These are phyloP conservation scores for Procambarus clarkii DNA, from an alignment of 1,140 invertebrate species.

Conservation along the genomic window DNA sequence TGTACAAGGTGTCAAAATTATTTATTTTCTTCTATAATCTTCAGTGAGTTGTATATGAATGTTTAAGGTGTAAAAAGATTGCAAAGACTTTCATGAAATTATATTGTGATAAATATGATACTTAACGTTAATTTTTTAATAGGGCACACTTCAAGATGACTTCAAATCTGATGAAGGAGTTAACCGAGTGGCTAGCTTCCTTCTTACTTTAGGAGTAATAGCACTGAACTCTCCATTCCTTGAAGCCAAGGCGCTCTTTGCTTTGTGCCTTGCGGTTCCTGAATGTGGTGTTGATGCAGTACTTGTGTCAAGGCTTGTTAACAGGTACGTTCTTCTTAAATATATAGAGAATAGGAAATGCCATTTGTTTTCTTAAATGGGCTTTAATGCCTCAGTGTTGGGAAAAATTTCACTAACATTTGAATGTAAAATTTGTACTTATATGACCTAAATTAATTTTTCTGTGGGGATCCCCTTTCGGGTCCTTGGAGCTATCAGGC, in stretches of 20 bases:
- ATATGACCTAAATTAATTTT: too few relatives aligned
- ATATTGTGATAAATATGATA: background rate
- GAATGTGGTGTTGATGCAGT: background rate
- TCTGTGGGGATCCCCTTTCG: too few relatives aligned
- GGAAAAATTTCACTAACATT: too few relatives aligned
- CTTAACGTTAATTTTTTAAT: background rate
- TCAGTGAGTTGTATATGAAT: background rate
- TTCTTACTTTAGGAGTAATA: slow-evolving; percentile 29
- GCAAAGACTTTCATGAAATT: background rate
- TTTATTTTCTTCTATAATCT: too few relatives aligned
- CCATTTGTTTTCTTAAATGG: too few relatives aligned
- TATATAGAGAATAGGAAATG: too few relatives aligned
- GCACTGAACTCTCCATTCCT: slow-evolving; percentile 30
- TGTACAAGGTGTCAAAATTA: too few relatives aligned
- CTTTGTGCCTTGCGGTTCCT: slow-evolving; percentile 11
- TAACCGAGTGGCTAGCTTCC: slow-evolving; percentile 12
- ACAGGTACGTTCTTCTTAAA: slow-evolving; percentile 4
- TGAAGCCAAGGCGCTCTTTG: slow-evolving; percentile 29
- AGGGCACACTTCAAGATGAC: background rate
- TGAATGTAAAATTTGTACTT: too few relatives aligned
- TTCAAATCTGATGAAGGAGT: slow-evolving; percentile 5
- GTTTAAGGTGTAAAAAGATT: background rate
- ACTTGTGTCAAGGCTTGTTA: slow-evolving; percentile 21
- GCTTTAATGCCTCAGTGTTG: too few relatives aligned
- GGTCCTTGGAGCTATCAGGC: too few relatives aligned